These are phyloP conservation scores for Flabesymbios commensalis DNA, from an alignment of 2,888 invertebrate species.

Conservation along the genomic window DNA sequence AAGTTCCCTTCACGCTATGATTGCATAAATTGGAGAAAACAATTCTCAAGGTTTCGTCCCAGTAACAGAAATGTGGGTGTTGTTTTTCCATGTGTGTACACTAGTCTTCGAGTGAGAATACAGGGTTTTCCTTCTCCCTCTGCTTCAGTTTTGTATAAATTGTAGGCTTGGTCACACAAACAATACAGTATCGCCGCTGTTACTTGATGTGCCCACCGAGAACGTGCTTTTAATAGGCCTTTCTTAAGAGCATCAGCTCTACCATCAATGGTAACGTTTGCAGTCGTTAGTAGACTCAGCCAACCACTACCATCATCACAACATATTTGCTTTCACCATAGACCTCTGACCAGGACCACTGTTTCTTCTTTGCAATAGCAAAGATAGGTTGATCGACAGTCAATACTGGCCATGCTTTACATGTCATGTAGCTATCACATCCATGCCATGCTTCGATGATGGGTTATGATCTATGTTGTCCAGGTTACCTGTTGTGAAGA, in stretches of 20 bases:
- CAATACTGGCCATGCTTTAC: no score
- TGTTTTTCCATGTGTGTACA: not conserved
- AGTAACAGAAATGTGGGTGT: no score
- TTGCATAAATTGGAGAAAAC: not conserved
- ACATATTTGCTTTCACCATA: no score
- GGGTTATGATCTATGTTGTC: no score
- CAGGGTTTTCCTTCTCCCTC: no score
- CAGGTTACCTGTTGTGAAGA: no score
- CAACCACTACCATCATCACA: constrained; percentile 17
- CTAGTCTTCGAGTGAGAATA: no score
- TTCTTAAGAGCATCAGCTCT: constrained; percentile 4
- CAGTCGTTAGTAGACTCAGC: not conserved
- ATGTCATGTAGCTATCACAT: no score
- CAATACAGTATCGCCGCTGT: not conserved
- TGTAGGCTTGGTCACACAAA: not conserved
- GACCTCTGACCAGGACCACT: no score
- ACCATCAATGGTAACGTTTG: not conserved
- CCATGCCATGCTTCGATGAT: no score
- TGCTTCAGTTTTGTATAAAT: not conserved
- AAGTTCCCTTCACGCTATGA: not conserved
- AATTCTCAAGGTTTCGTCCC: not conserved
- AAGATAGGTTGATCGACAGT: no score
- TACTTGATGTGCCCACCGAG: constrained; percentile 8
- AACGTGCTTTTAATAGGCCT: not conserved
- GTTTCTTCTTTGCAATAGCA: no score